Percentiles rank a stretch among this genome's conserved stretches.
Evolutionary conservation across 2,888 invertebrate genomes (phyloP).

Genomic region (Tuta absoluta): DNA sequence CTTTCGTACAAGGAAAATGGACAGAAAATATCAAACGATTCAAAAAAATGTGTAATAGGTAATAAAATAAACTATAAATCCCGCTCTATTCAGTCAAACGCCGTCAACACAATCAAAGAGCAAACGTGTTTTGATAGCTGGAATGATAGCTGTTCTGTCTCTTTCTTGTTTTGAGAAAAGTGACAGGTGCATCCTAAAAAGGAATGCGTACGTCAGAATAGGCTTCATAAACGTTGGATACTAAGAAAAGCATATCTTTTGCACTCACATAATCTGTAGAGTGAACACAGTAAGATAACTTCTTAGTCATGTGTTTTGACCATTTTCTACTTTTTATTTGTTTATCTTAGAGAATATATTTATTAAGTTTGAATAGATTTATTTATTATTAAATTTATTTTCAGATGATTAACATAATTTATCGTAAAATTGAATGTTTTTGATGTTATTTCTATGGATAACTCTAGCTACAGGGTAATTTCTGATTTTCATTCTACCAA

Average conservation of each 20-base stretch:
- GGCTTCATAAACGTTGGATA: not conserved
- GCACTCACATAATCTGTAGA: slow-evolving; percentile 12
- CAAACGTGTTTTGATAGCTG: too few relatives aligned
- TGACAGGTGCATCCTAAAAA: too few relatives aligned
- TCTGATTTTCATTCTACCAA: not conserved
- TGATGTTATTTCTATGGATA: slow-evolving; percentile 43
- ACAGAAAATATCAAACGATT: too few relatives aligned
- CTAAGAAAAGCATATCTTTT: slow-evolving; percentile 20
- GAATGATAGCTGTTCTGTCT: too few relatives aligned
- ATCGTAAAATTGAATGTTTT: not conserved
- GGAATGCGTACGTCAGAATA: too few relatives aligned
- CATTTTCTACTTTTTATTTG: not conserved
- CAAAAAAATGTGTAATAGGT: too few relatives aligned
- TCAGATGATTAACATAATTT: slow-evolving; percentile 39
- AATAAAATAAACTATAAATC: too few relatives aligned
- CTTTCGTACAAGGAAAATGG: too few relatives aligned
- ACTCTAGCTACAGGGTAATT: slow-evolving; percentile 61
- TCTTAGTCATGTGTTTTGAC: slow-evolving; percentile 8
- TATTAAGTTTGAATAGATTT: slow-evolving; percentile 34
- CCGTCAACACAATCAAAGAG: too few relatives aligned
- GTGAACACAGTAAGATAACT: slow-evolving; percentile 12
- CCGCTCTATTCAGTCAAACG: too few relatives aligned
- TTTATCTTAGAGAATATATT: not conserved
- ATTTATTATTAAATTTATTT: slow-evolving; percentile 47
- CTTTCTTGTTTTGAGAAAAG: too few relatives aligned